These are phyloP conservation scores for Chamaetylas fuelleborni DNA, from an alignment of 2,113 vertebrate species.

Conservation along the genomic window DNA sequence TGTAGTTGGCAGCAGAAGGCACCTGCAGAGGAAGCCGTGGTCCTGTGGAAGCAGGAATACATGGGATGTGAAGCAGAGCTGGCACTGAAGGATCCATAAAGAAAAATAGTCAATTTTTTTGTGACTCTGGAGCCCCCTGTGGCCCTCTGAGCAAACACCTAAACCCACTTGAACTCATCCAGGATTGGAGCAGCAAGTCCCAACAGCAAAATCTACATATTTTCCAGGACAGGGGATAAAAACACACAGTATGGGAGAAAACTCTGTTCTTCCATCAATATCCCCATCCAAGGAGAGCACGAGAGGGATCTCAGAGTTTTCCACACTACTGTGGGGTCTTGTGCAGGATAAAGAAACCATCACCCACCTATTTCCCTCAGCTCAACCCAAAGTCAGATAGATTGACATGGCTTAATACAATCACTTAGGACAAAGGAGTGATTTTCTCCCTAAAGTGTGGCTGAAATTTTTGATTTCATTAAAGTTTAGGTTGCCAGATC, in stretches of 20 bases:
- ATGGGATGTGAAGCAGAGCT: neutral
- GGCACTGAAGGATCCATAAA: neutral
- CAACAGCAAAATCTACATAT: neutral
- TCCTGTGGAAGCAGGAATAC: neutral
- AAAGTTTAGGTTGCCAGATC: neutral
- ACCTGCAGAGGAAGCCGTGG: neutral
- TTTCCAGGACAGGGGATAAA: neutral
- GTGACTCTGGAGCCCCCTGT: neutral
- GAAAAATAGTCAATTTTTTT: fast-evolving
- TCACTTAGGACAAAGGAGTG: neutral
- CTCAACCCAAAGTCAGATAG: neutral
- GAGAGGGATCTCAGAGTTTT: neutral
- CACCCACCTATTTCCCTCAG: neutral
- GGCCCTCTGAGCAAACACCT: neutral
- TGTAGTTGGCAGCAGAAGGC: neutral
- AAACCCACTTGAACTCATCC: fast-evolving
- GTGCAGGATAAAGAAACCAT: neutral
- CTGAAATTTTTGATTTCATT: neutral
- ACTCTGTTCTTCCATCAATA: neutral
- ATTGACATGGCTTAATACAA: neutral
- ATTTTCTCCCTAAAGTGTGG: neutral
- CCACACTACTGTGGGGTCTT: fast-evolving
- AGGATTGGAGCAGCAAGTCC: neutral
- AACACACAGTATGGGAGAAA: fast-evolving
- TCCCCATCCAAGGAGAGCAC: too few species aligned